Percentiles rank a stretch among this genome's conserved stretches.
phyloP scores from a whole-genome alignment of 2,113 vertebrate species.

The Eonycteris spelaea region DNA sequence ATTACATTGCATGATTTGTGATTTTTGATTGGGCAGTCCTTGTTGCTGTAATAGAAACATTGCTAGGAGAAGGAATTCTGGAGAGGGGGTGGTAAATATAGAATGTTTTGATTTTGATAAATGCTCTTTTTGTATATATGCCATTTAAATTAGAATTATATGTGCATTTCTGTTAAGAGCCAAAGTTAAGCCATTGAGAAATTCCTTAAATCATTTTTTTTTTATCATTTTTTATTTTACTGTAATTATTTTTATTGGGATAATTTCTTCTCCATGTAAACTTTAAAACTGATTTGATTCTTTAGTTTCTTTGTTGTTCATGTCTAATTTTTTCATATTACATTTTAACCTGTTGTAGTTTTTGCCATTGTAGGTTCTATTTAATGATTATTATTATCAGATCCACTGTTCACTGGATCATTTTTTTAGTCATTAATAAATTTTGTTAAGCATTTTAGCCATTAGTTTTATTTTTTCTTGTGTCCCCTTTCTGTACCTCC shows the following conservation, averaged over 20 bases:
- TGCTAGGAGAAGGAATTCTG: neutral
- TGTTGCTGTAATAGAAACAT: neutral
- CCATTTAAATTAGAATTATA: neutral
- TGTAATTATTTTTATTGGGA: neutral
- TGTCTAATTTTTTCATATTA: neutral
- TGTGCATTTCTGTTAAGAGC: neutral
- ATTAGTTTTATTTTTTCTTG: slow-evolving; percentile 1
- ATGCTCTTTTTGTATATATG: neutral
- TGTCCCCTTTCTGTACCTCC: neutral
- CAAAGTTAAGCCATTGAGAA: neutral
- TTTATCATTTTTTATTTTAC: neutral
- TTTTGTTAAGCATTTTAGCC: neutral
- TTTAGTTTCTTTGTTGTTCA: neutral
- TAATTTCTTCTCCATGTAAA: neutral
- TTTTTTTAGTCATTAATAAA: neutral
- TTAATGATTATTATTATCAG: neutral
- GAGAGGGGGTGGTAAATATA: neutral
- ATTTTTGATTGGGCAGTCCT: neutral
- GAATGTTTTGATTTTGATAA: neutral
- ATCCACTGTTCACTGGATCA: neutral
- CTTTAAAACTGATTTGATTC: neutral
- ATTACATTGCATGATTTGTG: neutral
- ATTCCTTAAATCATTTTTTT: neutral
- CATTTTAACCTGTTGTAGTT: neutral
- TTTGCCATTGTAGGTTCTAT: neutral